phyloP scores from a whole-genome alignment of 2,113 vertebrate species.

The Sorex fumeus region DNA sequence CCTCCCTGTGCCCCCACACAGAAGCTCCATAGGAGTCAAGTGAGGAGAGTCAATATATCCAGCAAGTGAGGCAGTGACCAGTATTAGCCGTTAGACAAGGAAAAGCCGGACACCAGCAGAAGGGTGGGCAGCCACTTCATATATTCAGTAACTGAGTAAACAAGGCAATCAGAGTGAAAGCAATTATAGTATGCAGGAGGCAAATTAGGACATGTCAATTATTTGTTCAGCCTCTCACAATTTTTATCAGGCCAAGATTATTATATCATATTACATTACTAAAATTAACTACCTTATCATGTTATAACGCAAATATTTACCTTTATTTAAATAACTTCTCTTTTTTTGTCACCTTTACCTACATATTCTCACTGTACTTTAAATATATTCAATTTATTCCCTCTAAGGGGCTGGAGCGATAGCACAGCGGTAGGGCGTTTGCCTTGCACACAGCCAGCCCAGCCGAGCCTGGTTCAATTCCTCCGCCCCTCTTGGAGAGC shows the following conservation, averaged over 20 bases:
- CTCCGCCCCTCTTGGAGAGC: too few species aligned
- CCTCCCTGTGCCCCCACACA: too few species aligned
- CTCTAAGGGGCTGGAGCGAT: too few species aligned
- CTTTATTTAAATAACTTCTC: slow-evolving; percentile 43
- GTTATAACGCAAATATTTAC: background rate
- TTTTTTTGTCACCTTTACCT: background rate
- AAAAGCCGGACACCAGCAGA: background rate
- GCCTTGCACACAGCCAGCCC: too few species aligned
- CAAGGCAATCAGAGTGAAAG: slow-evolving; percentile 1
- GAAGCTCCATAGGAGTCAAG: background rate
- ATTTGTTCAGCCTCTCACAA: background rate
- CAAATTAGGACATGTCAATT: background rate
- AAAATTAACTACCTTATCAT: slow-evolving; percentile 7
- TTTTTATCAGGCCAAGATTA: slow-evolving; percentile 21
- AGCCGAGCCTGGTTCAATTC: too few species aligned
- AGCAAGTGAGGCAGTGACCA: background rate
- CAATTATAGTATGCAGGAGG: background rate
- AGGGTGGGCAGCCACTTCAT: background rate
- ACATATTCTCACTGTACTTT: background rate
- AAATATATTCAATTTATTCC: background rate
- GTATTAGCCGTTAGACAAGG: background rate
- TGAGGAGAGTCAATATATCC: background rate
- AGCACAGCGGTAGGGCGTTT: too few species aligned
- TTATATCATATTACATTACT: slow-evolving; percentile 7
- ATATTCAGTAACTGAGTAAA: background rate